Base-by-base conservation (phyloP, 2,113 vertebrate species). In the Sinocyclocheilus grahami region DNA sequence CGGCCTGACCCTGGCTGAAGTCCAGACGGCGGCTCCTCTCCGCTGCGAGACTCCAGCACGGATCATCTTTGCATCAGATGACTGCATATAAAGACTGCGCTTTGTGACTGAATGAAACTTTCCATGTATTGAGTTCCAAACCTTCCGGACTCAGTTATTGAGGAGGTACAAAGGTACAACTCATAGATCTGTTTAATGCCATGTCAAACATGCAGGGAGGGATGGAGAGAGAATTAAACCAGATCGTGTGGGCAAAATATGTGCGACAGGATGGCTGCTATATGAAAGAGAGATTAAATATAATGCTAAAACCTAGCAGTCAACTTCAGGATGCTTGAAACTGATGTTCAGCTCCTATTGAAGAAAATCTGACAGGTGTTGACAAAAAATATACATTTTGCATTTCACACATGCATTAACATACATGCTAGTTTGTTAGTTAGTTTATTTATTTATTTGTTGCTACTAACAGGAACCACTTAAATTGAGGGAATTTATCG, bases 21-120 rank as follows among this genome's bases (percentile, higher is more conserved):
- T 80, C 48, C 78, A 89, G 75, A 63, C 46, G 51, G n/a, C 55
- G 27, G 69, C 24, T 78, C 20, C 46, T 85, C 48, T n/a, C 33
- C n/a, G 6, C 69, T 55, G 74, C 33, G 18, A 16, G 48, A 78
- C 78, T 76, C 14, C 83, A 18, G n/a, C 5, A 33, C 3, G 14
- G 22, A 63, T 86, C 39, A 48, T 63, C 71, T 82, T 48, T 77
- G 18, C 46, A 37, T 87, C 81, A 78, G 55, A 16, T 78, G 60
- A 48, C 39, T 63, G 55, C n/a, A 33, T 20, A 53, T 85, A 78
- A 85, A 78, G 27, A 85, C 58, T 33, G 20, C 7, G 76, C 84
- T 80, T 86, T 79, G 85, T 71, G 48, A 60, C 85, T 71, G 22
- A 86, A 74, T 16, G 16, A 39, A 85, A 33, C 16, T 42, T 46